phyloP scores from a whole-genome alignment of 1,140 invertebrate species.

The Parasteatoda tepidariorum region DNA sequence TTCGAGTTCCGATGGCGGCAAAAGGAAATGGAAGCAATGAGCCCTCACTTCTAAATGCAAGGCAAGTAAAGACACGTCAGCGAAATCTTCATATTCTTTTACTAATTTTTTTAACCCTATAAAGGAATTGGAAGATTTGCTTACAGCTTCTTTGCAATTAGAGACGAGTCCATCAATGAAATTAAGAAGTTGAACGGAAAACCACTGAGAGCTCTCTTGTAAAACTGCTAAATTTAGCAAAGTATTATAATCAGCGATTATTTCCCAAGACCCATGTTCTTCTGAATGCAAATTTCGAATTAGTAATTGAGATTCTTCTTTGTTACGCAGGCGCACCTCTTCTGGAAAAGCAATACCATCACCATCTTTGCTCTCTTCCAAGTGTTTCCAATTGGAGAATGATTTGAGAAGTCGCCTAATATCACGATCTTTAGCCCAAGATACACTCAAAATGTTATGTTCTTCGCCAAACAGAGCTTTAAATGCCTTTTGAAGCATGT shows the following conservation, averaged over 20 bases:
- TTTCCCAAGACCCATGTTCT: conserved; percentile 84
- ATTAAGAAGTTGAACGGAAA: background rate
- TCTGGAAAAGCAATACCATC: conserved; percentile 72
- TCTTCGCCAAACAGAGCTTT: conserved; percentile 68
- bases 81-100: conserved; percentile 86
- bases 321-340: conserved; percentile 82
- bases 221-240: conserved; percentile 86
- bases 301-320: conserved; percentile 91
- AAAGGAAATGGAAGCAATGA: conserved; percentile 92
- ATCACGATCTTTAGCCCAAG: conserved; percentile 94
- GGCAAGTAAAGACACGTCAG: conserved; percentile 89
- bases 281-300: conserved; percentile 85
- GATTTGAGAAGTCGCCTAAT: conserved; percentile 89
- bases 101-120: conserved; percentile 74
- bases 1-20: conserved; percentile 69
- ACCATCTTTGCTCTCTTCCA: conserved; percentile 68
- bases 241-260: conserved; percentile 81
- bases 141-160: background rate
- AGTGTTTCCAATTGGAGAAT: conserved; percentile 83
- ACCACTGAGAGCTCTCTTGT: conserved; percentile 79
- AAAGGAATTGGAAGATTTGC: background rate
- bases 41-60: conserved; percentile 93
- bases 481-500: conserved; percentile 28
- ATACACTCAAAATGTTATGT: conserved; percentile 83
- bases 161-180: background rate